These are phyloP conservation scores for Catajapyx aquilonaris DNA, from an alignment of 1,140 invertebrate species.

Conservation along the genomic window DNA sequence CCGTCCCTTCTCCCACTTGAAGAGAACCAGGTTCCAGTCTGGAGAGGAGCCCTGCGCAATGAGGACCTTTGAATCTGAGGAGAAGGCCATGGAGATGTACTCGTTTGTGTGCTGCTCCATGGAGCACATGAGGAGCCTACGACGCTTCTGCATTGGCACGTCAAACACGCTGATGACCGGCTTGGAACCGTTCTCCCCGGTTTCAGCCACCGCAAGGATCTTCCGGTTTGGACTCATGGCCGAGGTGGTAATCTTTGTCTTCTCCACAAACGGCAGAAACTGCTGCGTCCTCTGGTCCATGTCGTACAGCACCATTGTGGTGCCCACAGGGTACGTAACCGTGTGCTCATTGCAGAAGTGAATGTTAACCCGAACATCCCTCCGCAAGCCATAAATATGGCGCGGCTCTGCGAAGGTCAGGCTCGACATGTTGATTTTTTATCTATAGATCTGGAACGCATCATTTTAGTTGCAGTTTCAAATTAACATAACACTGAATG, in stretches of 20 bases:
- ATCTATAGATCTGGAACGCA: no score
- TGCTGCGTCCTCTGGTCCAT: constrained; percentile 24
- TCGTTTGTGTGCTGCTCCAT: constrained; percentile 22
- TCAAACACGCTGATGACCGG: constrained; percentile 26
- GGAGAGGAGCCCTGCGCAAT: constrained; percentile 53
- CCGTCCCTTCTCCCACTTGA: constrained; percentile 65
- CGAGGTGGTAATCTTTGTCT: constrained; percentile 8
- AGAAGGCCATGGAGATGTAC: constrained; percentile 52
- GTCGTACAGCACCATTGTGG: constrained; percentile 24
- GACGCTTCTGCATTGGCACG: constrained; percentile 21
- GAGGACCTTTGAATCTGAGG: constrained; percentile 52
- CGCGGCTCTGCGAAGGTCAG: background rate
- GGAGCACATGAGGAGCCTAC: constrained; percentile 19
- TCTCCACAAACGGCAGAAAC: constrained; percentile 19
- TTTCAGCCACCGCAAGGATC: constrained; percentile 6
- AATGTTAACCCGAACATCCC: background rate
- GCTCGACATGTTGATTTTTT: no score
- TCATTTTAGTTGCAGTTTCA: no score
- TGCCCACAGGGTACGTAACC: constrained; percentile 22
- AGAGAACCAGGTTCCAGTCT: constrained; percentile 58
- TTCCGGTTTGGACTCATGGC: constrained; percentile 8
- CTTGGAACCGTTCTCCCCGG: constrained; percentile 18
- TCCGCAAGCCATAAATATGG: background rate
- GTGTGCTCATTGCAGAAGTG: constrained; percentile 12
- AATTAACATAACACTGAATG: no score